phyloP scores from a whole-genome alignment of 1,140 invertebrate genomes.

The Laodelphax striatellus region DNA sequence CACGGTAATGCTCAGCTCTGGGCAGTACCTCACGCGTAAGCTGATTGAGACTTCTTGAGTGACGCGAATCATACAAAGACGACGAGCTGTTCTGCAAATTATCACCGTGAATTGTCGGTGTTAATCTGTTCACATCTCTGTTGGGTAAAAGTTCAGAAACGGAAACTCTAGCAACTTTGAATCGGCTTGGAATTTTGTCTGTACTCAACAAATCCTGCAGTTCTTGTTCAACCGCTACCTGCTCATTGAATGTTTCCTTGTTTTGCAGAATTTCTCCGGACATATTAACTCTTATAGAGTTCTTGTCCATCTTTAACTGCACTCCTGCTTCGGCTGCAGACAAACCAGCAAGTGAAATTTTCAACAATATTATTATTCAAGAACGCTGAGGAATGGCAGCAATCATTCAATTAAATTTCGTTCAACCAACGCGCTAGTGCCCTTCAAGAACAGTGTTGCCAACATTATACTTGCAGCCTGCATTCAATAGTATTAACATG shows the following conservation, averaged over 20 bases:
- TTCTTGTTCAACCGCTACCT: constrained; percentile 13
- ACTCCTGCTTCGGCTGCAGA: no score
- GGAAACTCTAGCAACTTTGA: constrained; percentile 32
- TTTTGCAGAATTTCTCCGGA: not conserved
- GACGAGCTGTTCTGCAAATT: constrained; percentile 16
- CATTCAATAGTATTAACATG: no score
- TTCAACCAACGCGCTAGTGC: no score
- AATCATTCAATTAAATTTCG: no score
- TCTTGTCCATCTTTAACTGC: no score
- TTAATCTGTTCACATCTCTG: constrained; percentile 1
- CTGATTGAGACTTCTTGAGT: constrained; percentile 38
- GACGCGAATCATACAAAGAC: constrained; percentile 33
- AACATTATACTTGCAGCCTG: no score
- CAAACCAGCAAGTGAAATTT: no score
- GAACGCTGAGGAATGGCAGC: no score
- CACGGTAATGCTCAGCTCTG: constrained; percentile 43
- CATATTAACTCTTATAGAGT: not conserved
- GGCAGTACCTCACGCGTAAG: constrained; percentile 44
- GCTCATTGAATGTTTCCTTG: not conserved
- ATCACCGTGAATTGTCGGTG: constrained; percentile 6
- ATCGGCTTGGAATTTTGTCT: constrained; percentile 26
- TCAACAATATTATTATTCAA: no score
- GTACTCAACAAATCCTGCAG: constrained; percentile 16
- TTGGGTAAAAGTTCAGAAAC: constrained; percentile 4
- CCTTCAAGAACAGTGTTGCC: no score